Evolutionary conservation across 2,113 vertebrate species (phyloP), one percentile per base, ranked within the genome.

Genomic region (Leiothrix lutea): DNA sequence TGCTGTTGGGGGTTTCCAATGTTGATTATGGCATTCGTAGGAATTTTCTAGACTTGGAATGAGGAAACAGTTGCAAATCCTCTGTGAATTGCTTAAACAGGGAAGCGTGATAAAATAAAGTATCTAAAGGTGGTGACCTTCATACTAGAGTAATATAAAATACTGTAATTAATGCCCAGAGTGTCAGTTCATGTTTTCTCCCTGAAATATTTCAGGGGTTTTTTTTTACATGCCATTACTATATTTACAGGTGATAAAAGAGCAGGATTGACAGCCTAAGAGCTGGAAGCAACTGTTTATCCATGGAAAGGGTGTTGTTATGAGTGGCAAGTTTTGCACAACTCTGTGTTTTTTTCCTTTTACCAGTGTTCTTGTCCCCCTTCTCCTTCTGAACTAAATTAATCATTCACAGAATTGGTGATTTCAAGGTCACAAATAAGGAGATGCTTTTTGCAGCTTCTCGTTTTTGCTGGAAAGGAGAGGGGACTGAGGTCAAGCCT

Each of bases 351-450:
- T 88, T 51, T 80, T 66, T 36, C 53, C 53, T 71, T 65, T 75
- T 58, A 70, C 35, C 24, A 35, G 35, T 5, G 19, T 28, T 45
- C 17, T 67, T 90, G 21, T 69, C 50, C 51, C 57, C 33, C n/a
- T 89, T 54, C 28, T 88, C 36, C 18, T 58, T 62, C 56, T 6
- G 2, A 21, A 29, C n/a, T 20, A n/a, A 67, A 75, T 64, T 53
- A 71, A 67, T 71, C 26, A 71, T 28, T 38, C 64, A 33, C 10
- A 47, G 33, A 35, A 42, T 33, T 73, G 60, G 44, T 66, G 47
- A 86, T 80, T 86, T 92, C 70, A 94, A 79, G 74, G 90, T 83
- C 88, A 67, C 64, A 90, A 77, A 91, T 64, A 83, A 90, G 65
- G 36, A 86, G 38, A 35, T 5, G 6, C 26, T 51, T 87, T 92